These are phyloP conservation scores for Sturmia bella DNA, from an alignment of 2,888 invertebrate species.

Conservation along the genomic window DNA sequence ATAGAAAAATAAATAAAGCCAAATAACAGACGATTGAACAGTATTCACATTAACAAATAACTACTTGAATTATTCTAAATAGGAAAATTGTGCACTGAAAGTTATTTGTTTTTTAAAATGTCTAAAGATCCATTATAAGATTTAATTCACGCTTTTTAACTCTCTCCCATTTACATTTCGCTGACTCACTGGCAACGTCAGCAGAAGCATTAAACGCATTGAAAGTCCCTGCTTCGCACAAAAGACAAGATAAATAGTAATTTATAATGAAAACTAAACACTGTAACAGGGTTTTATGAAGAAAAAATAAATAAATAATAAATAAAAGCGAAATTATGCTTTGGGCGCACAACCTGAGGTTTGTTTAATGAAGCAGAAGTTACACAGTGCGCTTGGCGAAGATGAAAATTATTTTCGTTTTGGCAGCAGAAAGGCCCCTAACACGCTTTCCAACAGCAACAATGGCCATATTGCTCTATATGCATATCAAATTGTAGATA, in stretches of 20 bases:
- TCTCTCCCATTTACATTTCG: not conserved
- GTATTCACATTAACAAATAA: slow-evolving; percentile 41
- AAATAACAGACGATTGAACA: slow-evolving; percentile 6
- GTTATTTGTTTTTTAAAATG: not conserved
- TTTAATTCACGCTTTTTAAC: not conserved
- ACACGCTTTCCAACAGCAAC: no score
- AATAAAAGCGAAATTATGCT: slow-evolving; percentile 2
- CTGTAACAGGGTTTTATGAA: slow-evolving; percentile 17
- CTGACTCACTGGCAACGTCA: not conserved
- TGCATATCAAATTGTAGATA: no score
- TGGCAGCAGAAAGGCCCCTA: no score
- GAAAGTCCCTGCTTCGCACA: slow-evolving; percentile 35
- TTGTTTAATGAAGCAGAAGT: not conserved
- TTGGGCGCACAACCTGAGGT: not conserved
- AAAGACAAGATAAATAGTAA: slow-evolving; percentile 49
- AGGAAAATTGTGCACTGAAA: slow-evolving; percentile 12
- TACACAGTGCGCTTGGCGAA: not conserved
- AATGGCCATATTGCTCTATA: no score
- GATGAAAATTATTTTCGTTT: slow-evolving; percentile 9
- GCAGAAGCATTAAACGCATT: slow-evolving; percentile 1
- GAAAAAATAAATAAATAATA: not conserved
- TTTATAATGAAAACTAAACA: slow-evolving; percentile 26
- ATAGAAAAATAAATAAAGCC: not conserved
- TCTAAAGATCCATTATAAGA: slow-evolving; percentile 10
- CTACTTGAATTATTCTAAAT: slow-evolving; percentile 50